A percentile compares a stretch with the other conserved stretches of the same genome.
Evolutionary conservation across 2,888 invertebrate species (phyloP).

Genomic region (Pollenia angustigena): DNA sequence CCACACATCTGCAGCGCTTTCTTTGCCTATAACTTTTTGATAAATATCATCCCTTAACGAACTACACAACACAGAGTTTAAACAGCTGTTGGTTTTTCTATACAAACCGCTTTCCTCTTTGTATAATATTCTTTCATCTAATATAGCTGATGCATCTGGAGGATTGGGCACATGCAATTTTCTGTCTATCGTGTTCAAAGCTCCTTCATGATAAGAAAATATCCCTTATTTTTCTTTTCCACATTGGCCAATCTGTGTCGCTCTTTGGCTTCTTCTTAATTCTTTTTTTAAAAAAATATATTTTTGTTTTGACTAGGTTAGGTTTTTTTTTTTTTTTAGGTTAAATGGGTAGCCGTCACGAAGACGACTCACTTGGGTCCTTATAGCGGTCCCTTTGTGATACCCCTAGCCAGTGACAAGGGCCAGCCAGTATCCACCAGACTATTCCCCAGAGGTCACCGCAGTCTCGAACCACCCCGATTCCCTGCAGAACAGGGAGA

Average conservation of each 20-base stretch:
- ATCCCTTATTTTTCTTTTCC: constrained; percentile 61
- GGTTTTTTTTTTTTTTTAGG: too few species aligned
- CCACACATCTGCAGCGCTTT: constrained; percentile 78
- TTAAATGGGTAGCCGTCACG: too few species aligned
- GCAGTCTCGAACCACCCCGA: too few species aligned
- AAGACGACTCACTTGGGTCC: too few species aligned
- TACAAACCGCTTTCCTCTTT: constrained; percentile 67
- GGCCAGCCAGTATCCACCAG: too few species aligned
- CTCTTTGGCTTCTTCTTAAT: background rate
- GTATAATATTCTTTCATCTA: constrained; percentile 61
- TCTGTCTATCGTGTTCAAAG: constrained; percentile 47
- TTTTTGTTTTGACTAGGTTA: too few species aligned
- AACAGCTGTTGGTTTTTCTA: constrained; percentile 80
- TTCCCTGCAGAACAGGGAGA: too few species aligned
- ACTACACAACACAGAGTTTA: constrained; percentile 79
- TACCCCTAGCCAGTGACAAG: too few species aligned
- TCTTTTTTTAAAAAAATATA: too few species aligned
- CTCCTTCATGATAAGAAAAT: constrained; percentile 67
- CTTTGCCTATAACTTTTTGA: constrained; percentile 80
- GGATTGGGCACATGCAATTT: constrained; percentile 58
- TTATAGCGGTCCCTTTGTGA: too few species aligned
- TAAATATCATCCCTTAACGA: constrained; percentile 78
- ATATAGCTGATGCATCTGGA: constrained; percentile 60
- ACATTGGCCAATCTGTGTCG: constrained; percentile 5
- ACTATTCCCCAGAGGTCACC: too few species aligned